phyloP scores from a whole-genome alignment of 2,797 vertebrate species.

The Sebastes miniatus region DNA sequence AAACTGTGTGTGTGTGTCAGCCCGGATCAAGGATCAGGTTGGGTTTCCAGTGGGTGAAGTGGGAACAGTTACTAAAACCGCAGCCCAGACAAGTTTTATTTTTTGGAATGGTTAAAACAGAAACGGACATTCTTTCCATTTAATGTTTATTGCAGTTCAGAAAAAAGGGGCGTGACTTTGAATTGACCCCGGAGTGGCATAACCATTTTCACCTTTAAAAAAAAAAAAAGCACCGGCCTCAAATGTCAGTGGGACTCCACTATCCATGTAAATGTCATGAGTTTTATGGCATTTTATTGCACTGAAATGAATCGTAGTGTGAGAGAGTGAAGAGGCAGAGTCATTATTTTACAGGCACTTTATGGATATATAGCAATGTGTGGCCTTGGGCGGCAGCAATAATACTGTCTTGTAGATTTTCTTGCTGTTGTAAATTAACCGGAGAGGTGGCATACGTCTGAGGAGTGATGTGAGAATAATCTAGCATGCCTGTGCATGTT shows the following conservation, averaged over 20 bases:
- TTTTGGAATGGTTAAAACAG: slow-evolving; percentile 54
- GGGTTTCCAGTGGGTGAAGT: slow-evolving; percentile 64
- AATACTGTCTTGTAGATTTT: slow-evolving; percentile 32
- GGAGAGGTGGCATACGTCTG: neutral
- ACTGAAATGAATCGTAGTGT: slow-evolving; percentile 28
- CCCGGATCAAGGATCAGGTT: slow-evolving; percentile 21
- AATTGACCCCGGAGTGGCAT: slow-evolving; percentile 34
- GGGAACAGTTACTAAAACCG: slow-evolving; percentile 60
- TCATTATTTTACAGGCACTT: slow-evolving; percentile 46
- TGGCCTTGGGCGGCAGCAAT: slow-evolving; percentile 27
- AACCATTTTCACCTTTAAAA: slow-evolving; percentile 37
- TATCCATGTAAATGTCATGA: slow-evolving; percentile 38
- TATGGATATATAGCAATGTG: slow-evolving; percentile 23
- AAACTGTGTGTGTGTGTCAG: slow-evolving; percentile 21
- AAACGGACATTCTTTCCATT: slow-evolving; percentile 49
- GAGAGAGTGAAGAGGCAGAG: slow-evolving; percentile 7
- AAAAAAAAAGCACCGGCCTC: slow-evolving; percentile 13
- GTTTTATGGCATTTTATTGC: slow-evolving; percentile 43
- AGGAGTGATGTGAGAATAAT: slow-evolving; percentile 32
- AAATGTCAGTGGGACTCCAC: slow-evolving; percentile 32
- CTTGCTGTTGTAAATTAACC: slow-evolving; percentile 35
- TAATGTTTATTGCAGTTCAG: slow-evolving; percentile 45
- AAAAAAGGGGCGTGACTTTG: slow-evolving; percentile 43
- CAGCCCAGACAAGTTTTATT: slow-evolving; percentile 58
- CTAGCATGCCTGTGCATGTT: slow-evolving; percentile 8